phyloP scores from a whole-genome alignment of 2,797 vertebrate genomes.

The Neosalanx taihuensis region DNA sequence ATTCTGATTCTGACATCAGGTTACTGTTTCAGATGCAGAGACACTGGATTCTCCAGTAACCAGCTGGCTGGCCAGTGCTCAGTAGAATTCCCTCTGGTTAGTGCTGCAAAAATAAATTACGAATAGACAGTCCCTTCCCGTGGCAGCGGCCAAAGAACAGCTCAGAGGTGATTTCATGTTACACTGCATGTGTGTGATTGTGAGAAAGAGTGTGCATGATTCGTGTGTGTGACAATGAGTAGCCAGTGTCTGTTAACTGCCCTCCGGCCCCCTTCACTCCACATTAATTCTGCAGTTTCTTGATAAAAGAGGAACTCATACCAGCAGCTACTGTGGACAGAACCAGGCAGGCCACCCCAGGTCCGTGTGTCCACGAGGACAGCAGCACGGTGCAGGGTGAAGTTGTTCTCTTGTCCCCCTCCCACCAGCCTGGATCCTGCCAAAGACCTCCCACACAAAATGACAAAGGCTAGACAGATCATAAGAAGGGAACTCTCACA shows the following conservation, averaged over 20 bases:
- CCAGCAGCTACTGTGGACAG: slow-evolving; percentile 55
- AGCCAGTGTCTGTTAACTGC: slow-evolving; percentile 29
- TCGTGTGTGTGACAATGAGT: slow-evolving; percentile 21
- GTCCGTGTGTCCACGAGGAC: not conserved
- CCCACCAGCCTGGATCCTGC: slow-evolving; percentile 3
- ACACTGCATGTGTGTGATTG: slow-evolving; percentile 23
- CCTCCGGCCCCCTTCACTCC: slow-evolving; percentile 63
- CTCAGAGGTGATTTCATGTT: slow-evolving; percentile 7
- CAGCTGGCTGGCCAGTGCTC: slow-evolving; percentile 46
- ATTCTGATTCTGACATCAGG: slow-evolving; percentile 31
- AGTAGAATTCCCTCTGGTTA: slow-evolving; percentile 27
- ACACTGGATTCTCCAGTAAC: slow-evolving; percentile 39
- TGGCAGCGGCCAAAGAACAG: not conserved
- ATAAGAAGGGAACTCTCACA: not conserved
- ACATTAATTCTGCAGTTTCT: slow-evolving; percentile 66
- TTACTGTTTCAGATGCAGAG: slow-evolving; percentile 37
- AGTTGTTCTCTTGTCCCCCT: slow-evolving; percentile 42
- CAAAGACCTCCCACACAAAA: slow-evolving; percentile 7
- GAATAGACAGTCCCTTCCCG: slow-evolving; percentile 29
- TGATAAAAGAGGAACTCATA: slow-evolving; percentile 59
- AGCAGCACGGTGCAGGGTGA: slow-evolving; percentile 47
- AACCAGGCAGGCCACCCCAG: slow-evolving; percentile 46
- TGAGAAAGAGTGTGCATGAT: slow-evolving; percentile 23
- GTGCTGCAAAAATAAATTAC: not conserved
- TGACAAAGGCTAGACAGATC: not conserved